Evolutionary conservation across 2,888 invertebrate genomes (phyloP).

Genomic region (Cephus pulcher): DNA sequence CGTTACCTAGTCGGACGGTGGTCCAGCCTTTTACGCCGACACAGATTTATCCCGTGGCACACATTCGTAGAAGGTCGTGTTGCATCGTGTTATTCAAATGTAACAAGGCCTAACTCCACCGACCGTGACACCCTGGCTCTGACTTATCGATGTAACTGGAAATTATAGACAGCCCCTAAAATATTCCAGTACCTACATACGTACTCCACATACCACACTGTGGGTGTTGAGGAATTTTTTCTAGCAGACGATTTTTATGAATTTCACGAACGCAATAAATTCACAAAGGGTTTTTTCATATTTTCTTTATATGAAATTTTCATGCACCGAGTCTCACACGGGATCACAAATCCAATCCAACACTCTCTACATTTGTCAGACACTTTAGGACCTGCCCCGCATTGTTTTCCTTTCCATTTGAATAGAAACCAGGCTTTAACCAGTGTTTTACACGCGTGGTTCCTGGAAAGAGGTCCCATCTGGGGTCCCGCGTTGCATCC

Average conservation of each 20-base stretch:
- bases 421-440: constrained; percentile 61
- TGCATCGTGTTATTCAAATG: constrained; percentile 62
- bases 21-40: constrained; percentile 41
- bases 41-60: constrained; percentile 51
- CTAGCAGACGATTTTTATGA: not conserved
- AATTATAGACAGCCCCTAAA: constrained; percentile 24
- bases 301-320: not conserved
- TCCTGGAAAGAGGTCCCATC: constrained; percentile 57
- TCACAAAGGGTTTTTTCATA: not conserved
- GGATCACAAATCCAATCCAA: constrained; percentile 7
- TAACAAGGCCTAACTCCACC: constrained; percentile 41
- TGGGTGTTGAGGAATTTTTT: not conserved
- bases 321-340: not conserved
- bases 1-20: constrained; percentile 41
- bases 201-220: not conserved
- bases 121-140: constrained; percentile 20
- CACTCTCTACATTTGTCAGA: constrained; percentile 58
- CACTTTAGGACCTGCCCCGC: constrained; percentile 55
- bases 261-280: not conserved
- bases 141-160: constrained; percentile 47
- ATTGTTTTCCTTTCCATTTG: constrained; percentile 60
- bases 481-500: constrained; percentile 34
- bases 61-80: constrained; percentile 56
- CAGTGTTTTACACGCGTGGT: constrained; percentile 62
- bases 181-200: not conserved